These are phyloP conservation scores for Polypterus bichir DNA, from an alignment of 2,113 vertebrate species.

Conservation along the genomic window DNA sequence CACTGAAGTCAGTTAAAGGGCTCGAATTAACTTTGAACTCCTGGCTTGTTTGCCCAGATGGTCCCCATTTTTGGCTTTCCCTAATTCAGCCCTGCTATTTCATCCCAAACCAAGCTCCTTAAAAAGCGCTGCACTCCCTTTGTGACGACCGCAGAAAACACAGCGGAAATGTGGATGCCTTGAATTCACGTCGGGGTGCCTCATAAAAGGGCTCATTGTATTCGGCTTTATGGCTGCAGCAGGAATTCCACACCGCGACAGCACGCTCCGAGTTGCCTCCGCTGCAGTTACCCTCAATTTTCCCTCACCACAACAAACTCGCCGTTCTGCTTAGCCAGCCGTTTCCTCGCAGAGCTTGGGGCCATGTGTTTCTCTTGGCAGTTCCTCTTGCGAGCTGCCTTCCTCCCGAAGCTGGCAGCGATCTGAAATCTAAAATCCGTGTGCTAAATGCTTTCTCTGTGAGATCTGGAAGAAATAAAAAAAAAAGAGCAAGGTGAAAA, in stretches of 20 bases:
- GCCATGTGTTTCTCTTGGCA: conserved; percentile 8
- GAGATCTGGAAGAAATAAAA: conserved; percentile 1
- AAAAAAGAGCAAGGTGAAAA: conserved; percentile 2
- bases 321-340: conserved; percentile 6
- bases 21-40: no score
- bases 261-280: background rate
- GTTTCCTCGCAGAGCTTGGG: background rate
- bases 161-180: conserved; percentile 1
- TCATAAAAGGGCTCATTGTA: conserved; percentile 8
- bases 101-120: conserved; percentile 6
- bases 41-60: no score
- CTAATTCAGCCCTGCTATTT: conserved; percentile 1
- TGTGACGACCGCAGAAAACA: conserved; percentile 2
- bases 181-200: conserved; percentile 2
- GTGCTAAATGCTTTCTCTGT: conserved; percentile 12
- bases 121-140: background rate
- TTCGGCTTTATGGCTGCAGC: conserved; percentile 4
- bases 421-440: conserved; percentile 5
- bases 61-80: no score
- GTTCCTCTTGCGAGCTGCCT: background rate
- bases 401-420: background rate
- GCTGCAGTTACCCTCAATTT: conserved; percentile 7
- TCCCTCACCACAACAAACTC: conserved; percentile 6
- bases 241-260: conserved; percentile 1
- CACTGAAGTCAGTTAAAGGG: no score